A percentile compares a stretch with the other conserved stretches of the same genome.
Evolutionary conservation across 1,140 invertebrate genomes (phyloP).

Genomic region (Drosophila carrolli): DNA sequence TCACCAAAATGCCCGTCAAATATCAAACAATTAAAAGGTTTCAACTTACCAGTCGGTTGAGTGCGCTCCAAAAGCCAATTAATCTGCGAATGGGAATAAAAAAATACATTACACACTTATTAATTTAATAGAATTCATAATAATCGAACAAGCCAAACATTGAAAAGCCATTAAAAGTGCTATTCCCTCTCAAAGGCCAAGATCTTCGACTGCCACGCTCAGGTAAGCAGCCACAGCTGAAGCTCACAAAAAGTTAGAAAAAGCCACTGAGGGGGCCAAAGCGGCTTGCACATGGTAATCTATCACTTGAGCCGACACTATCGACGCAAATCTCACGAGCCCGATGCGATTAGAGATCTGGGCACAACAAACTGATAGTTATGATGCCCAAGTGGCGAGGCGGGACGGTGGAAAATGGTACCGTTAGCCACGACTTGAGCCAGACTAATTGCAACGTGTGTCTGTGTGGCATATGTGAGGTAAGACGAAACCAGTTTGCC

Average conservation of each 20-base stretch:
- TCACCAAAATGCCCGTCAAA: neutral
- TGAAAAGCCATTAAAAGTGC: constrained; percentile 54
- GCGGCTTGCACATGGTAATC: constrained; percentile 57
- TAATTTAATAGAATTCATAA: constrained; percentile 12
- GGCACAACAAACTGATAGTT: constrained; percentile 37
- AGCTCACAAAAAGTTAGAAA: constrained; percentile 20
- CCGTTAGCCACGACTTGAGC: constrained; percentile 80
- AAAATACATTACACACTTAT: constrained; percentile 1
- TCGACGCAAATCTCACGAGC: constrained; percentile 72
- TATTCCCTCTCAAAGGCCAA: constrained; percentile 10
- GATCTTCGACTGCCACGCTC: neutral
- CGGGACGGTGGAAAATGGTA: constrained; percentile 39
- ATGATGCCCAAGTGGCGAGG: constrained; percentile 37
- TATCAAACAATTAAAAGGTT: neutral
- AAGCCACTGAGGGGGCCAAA: constrained; percentile 9
- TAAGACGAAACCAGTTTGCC: constrained; percentile 62
- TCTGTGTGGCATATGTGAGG: constrained; percentile 54
- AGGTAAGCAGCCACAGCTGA: neutral
- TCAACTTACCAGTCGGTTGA: constrained; percentile 49
- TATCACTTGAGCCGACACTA: constrained; percentile 74
- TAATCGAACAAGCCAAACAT: constrained; percentile 41
- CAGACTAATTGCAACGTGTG: constrained; percentile 73
- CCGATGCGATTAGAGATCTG: constrained; percentile 61
- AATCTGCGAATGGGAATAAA: constrained; percentile 45
- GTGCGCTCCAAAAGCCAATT: constrained; percentile 42